Base-by-base conservation (phyloP, 2,888 invertebrate species). In the Patella pellucida region DNA sequence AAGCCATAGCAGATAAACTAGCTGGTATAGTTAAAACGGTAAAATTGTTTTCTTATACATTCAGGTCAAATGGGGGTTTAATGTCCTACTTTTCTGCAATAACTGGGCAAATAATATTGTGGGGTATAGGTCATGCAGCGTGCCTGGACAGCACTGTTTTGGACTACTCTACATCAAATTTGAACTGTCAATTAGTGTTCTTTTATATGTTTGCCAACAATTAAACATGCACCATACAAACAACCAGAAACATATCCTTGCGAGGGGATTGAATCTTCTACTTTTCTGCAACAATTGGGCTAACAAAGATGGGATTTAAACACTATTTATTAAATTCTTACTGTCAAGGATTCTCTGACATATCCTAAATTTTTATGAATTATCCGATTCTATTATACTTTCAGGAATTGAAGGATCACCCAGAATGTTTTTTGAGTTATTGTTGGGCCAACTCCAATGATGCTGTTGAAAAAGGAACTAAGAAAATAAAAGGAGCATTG, bases 351-450 rank as follows among this genome's bases (percentile, higher is more conserved):
- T 7, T 41, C 9, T 41, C 62, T 19, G n/a, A 62, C 62, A 19
- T 62, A 19, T n/a, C 62, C 62, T 62, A 9, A 19, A 62, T 19
- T 14, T 62, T 62, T n/a, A 41, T 41, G 9, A 7, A 9, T 41
- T 41, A 41, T 41, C 41, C 7, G n/a, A 41, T 41, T 41, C 41
- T 41, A 9, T 9, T 52, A 50, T 76, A 27, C 71, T 68, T 70
- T 19, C 52, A 76, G 74, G 50, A 71, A 23, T 68, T 68, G 51
- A n/a, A 69, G 56, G 76, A 79, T 31, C 50, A 78, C 14, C 86
- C 85, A 0, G 85, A 82, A 68, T 82, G 84, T 16, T 90, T 90
- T 80, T 76, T 90, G 68, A 90, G 88, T 76, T 90, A 90, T 79
- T 86, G 86, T 75, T 90, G 90, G 90, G 74, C 79, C 3, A 90